Conservation (phyloP, 2,113 vertebrate genomes). For the Fulica atra region DNA sequence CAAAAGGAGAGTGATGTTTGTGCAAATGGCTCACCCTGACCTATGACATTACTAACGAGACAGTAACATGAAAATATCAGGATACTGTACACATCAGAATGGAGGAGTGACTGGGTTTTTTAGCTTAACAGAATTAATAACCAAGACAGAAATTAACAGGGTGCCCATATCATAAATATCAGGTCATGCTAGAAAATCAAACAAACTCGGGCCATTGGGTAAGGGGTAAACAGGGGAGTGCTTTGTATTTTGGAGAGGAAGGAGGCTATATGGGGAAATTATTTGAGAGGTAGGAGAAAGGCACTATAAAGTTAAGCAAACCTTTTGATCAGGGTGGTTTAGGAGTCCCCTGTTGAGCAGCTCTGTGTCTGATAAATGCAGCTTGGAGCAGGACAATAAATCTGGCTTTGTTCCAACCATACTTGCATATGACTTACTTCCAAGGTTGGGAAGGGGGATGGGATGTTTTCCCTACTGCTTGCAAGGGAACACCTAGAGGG, state of each 20-base stretch:
- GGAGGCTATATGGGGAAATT: not conserved
- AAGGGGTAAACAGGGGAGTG: not conserved
- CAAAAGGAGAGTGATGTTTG: not conserved
- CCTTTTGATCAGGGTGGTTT: not conserved
- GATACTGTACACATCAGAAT: not conserved
- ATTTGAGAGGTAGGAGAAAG: not conserved
- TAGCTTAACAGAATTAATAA: not conserved
- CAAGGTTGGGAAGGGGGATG: not conserved
- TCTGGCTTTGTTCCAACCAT: not conserved
- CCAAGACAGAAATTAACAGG: not conserved
- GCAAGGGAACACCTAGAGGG: not conserved
- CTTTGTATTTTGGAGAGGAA: not conserved
- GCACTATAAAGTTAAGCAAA: not conserved
- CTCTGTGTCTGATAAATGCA: not conserved
- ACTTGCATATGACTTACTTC: not conserved
- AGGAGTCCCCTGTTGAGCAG: not conserved
- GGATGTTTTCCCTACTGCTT: not conserved
- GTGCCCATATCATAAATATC: not conserved
- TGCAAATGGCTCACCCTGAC: not conserved
- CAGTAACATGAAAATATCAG: not conserved
- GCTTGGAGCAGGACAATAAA: not conserved
- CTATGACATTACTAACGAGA: not conserved
- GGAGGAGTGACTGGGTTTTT: rapidly evolving
- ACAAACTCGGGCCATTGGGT: not conserved
- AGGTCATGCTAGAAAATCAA: not conserved